These are phyloP conservation scores for Anoplolepis gracilipes DNA, from an alignment of 1,140 invertebrate genomes.

Conservation along the genomic window DNA sequence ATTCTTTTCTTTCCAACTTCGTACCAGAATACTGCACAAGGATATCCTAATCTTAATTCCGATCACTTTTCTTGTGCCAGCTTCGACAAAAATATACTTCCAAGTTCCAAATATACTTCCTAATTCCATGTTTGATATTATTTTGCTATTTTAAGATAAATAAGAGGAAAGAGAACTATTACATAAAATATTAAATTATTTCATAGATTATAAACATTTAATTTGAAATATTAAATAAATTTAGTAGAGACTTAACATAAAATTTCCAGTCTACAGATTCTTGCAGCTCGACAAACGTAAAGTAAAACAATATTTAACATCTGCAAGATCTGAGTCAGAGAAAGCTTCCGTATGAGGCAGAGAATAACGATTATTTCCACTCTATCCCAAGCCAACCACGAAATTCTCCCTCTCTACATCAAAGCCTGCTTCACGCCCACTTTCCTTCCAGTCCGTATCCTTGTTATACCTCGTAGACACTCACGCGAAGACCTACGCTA, in stretches of 20 bases:
- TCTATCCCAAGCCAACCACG: slow-evolving; percentile 67
- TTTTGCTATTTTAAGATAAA: neutral
- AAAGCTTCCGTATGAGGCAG: neutral
- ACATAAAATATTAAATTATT: neutral
- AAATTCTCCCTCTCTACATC: slow-evolving; percentile 73
- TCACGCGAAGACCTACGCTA: slow-evolving; percentile 23
- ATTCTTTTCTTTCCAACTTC: slow-evolving; percentile 25
- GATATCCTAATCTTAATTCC: neutral
- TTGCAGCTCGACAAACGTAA: neutral
- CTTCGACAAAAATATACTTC: neutral
- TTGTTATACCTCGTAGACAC: slow-evolving; percentile 55
- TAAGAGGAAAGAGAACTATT: too few relatives aligned
- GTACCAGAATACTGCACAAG: neutral
- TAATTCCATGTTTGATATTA: neutral
- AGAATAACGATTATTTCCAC: slow-evolving; percentile 70
- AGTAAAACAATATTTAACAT: neutral
- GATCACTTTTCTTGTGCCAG: neutral
- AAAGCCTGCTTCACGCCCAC: slow-evolving; percentile 74
- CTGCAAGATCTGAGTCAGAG: neutral
- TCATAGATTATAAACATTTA: neutral
- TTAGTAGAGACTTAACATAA: slow-evolving; percentile 2
- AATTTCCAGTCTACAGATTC: neutral
- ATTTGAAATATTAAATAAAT: slow-evolving; percentile 3
- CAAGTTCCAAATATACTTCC: too few relatives aligned
- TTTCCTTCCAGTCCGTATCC: slow-evolving; percentile 69